Evolutionary conservation across 2,113 vertebrate species (phyloP).

Genomic region (Albula glossodonta): DNA sequence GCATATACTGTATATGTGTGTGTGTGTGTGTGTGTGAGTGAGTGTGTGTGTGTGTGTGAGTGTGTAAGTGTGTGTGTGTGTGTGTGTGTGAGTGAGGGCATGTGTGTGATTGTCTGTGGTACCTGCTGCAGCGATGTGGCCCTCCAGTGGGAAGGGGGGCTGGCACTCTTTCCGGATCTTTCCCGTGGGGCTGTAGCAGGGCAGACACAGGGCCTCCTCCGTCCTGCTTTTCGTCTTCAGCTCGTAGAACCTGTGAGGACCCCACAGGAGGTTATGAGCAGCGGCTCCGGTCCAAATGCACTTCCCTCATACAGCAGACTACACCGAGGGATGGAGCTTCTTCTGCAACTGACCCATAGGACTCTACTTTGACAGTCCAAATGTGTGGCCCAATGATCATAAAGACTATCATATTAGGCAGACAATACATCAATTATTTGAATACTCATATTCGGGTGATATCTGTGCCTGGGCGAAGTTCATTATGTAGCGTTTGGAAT

Average conservation of each 20-base stretch:
- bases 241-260: constrained; percentile 53
- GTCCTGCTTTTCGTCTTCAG: constrained; percentile 51
- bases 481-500: too few species aligned
- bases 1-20: neutral
- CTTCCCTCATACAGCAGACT: too few species aligned
- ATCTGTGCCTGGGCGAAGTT: too few species aligned
- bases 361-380: too few species aligned
- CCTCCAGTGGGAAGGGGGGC: neutral
- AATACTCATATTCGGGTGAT: too few species aligned
- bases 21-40: neutral
- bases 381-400: too few species aligned
- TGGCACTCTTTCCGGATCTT: constrained; percentile 50
- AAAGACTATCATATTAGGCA: too few species aligned
- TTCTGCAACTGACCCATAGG: too few species aligned
- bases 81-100: neutral
- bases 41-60: neutral
- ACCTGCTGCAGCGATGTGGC: neutral
- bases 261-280: too few species aligned
- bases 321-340: too few species aligned
- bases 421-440: too few species aligned
- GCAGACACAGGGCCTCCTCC: constrained; percentile 51
- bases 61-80: neutral
- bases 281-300: neutral
- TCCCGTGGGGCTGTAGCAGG: constrained; percentile 39
- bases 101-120: neutral